Evolutionary conservation across 2,113 vertebrate genomes (phyloP).

Genomic region (Thunnus thynnus): DNA sequence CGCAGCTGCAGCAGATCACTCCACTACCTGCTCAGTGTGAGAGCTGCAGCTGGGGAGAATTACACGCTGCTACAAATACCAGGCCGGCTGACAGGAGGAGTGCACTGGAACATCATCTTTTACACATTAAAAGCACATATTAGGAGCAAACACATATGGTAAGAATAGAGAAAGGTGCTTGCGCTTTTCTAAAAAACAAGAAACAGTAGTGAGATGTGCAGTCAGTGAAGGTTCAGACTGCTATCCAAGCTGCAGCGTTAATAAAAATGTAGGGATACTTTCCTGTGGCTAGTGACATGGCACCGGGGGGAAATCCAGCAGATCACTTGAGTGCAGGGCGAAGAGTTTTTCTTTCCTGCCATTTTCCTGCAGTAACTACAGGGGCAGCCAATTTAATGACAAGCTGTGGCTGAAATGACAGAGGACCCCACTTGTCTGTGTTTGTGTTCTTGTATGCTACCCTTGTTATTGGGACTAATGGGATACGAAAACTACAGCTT

Average conservation of each 20-base stretch:
- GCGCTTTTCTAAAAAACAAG: neutral
- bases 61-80: conserved; percentile 53
- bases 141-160: conserved; percentile 48
- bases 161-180: conserved; percentile 27
- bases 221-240: conserved; percentile 3
- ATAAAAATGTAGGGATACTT: conserved; percentile 37
- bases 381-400: conserved; percentile 49
- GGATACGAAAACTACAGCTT: conserved; percentile 29
- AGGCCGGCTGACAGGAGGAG: conserved; percentile 2
- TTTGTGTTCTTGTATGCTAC: conserved; percentile 35
- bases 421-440: conserved; percentile 15
- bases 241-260: conserved; percentile 22
- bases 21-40: conserved; percentile 55
- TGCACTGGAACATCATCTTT: conserved; percentile 46
- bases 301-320: conserved; percentile 29
- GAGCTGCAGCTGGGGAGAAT: conserved; percentile 72
- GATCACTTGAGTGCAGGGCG: conserved; percentile 1
- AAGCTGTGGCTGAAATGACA: conserved; percentile 54
- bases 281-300: conserved; percentile 39
- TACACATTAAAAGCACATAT: conserved; percentile 35
- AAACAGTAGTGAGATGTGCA: conserved; percentile 5
- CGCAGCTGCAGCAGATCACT: conserved; percentile 40
- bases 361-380: conserved; percentile 49
- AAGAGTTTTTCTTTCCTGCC: conserved; percentile 51
- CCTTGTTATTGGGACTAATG: conserved; percentile 48